Evolutionary conservation across 2,113 vertebrate genomes (phyloP).

Genomic region (Nerophis ophidion): DNA sequence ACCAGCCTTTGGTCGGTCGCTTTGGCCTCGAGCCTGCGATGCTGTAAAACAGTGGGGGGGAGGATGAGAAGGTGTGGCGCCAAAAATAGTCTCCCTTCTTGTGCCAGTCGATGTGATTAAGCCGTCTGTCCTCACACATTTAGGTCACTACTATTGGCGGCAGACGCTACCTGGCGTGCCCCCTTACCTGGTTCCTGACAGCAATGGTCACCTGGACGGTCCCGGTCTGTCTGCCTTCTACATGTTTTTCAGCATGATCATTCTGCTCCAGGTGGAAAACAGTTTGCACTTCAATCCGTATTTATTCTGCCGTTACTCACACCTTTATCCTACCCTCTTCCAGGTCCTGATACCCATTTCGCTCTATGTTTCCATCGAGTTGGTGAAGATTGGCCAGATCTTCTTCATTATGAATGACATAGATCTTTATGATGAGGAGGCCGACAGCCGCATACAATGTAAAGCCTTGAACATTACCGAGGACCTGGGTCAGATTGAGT

Average conservation of each 20-base stretch:
- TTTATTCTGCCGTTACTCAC: neutral
- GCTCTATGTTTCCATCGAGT: conserved; percentile 91
- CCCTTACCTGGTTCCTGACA: conserved; percentile 77
- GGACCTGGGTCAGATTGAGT: conserved; percentile 91
- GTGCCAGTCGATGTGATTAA: conserved; percentile 40
- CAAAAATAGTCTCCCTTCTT: conserved; percentile 48
- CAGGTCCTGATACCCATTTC: conserved; percentile 93
- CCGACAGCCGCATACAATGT: conserved; percentile 81
- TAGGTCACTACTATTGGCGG: conserved; percentile 84
- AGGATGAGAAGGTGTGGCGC: conserved; percentile 27
- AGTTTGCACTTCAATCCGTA: neutral
- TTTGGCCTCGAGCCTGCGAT: conserved; percentile 26
- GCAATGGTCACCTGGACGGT: conserved; percentile 63
- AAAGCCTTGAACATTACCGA: conserved; percentile 93
- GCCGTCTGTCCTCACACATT: conserved; percentile 43
- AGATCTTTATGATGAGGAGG: conserved; percentile 85
- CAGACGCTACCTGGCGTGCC: conserved; percentile 67
- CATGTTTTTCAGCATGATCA: conserved; percentile 95
- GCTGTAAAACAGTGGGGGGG: neutral
- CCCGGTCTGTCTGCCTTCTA: conserved; percentile 77
- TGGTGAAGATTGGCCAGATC: conserved; percentile 91
- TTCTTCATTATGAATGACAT: conserved; percentile 90
- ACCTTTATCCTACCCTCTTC: neutral
- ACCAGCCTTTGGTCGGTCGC: conserved; percentile 8
- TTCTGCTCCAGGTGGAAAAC: conserved; percentile 84